A percentile compares a stretch with the other conserved stretches of the same genome.
These are phyloP conservation scores for Gavialis gangeticus DNA, from an alignment of 2,113 vertebrate species.

Conservation along the genomic window DNA sequence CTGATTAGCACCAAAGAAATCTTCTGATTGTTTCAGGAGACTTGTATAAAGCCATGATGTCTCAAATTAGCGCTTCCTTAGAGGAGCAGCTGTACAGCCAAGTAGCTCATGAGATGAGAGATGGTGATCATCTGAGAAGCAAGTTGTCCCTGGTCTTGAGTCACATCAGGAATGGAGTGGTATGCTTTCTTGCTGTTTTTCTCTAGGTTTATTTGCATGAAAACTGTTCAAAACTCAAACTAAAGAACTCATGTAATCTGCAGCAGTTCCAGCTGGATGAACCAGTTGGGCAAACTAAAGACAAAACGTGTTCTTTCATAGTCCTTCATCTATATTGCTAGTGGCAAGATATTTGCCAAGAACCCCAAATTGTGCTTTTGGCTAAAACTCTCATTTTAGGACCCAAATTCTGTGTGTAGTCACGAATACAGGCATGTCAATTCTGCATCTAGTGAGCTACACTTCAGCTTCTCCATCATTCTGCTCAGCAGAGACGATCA, in stretches of 20 bases:
- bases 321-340: neutral
- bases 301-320: neutral
- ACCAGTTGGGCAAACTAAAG: neutral
- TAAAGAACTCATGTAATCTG: neutral
- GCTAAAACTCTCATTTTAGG: neutral
- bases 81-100: slow-evolving; percentile 27
- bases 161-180: slow-evolving; percentile 45
- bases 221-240: neutral
- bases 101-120: neutral
- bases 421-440: neutral
- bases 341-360: neutral
- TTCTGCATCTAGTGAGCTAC: neutral
- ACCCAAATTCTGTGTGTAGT: neutral
- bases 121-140: neutral
- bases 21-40: slow-evolving; percentile 8
- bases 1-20: neutral
- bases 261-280: neutral
- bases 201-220: neutral
- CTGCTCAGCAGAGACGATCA: neutral
- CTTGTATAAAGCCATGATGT: neutral
- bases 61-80: neutral
- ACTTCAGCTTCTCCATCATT: neutral
- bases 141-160: neutral
- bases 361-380: neutral
- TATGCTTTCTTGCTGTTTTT: neutral